These are phyloP conservation scores for Toxotes chatareus DNA, from an alignment of 2,113 vertebrate species.

Conservation along the genomic window DNA sequence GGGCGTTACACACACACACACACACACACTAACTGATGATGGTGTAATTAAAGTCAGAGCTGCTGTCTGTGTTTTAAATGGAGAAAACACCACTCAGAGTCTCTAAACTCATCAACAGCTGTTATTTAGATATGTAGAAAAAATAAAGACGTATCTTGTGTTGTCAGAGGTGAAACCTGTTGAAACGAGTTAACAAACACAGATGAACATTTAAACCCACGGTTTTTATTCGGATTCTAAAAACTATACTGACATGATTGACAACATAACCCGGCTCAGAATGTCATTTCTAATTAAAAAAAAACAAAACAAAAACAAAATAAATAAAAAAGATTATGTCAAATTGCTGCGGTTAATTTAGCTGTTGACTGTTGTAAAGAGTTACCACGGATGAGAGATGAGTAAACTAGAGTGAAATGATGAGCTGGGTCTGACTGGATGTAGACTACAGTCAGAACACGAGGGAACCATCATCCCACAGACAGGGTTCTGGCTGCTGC, in stretches of 20 bases:
- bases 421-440: constrained; percentile 33
- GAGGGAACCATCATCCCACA: neutral
- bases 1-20: too few species aligned
- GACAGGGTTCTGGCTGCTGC: constrained; percentile 15
- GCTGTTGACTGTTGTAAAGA: constrained; percentile 9
- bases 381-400: constrained; percentile 35
- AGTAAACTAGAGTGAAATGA: constrained; percentile 43
- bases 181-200: neutral
- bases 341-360: constrained; percentile 49
- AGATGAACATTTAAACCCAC: constrained; percentile 73
- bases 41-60: too few species aligned
- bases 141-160: too few species aligned
- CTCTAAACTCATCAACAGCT: too few species aligned
- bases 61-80: too few species aligned
- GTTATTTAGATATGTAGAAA: too few species aligned
- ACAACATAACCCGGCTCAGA: constrained; percentile 79
- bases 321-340: constrained; percentile 64
- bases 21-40: too few species aligned
- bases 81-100: too few species aligned
- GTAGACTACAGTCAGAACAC: constrained; percentile 10
- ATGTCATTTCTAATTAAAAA: constrained; percentile 63
- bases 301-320: constrained; percentile 49
- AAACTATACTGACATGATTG: constrained; percentile 82
- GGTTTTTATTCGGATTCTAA: constrained; percentile 82
- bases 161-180: neutral